Conservation (phyloP, 2,888 invertebrate species). For the Acronicta alni region DNA sequence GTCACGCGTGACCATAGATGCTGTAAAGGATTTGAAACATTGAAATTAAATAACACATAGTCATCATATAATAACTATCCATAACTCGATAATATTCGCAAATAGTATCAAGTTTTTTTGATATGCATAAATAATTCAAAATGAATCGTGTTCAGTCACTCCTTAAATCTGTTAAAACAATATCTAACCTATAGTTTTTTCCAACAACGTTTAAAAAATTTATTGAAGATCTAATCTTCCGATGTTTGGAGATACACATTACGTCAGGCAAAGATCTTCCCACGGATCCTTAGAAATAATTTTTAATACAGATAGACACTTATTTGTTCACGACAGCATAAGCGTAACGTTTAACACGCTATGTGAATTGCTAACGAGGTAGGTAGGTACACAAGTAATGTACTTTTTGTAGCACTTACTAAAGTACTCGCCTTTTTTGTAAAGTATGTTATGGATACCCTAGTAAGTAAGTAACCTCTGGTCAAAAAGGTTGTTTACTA, state of each 20-base stretch:
- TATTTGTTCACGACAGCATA: slow-evolving; percentile 1
- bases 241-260: slow-evolving; percentile 12
- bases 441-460: no score
- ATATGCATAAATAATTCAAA: slow-evolving; percentile 17
- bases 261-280: slow-evolving; percentile 18
- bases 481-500: no score
- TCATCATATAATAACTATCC: no score
- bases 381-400: not conserved
- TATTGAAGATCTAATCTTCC: slow-evolving; percentile 27
- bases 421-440: no score
- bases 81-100: no score
- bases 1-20: no score
- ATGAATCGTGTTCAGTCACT: slow-evolving; percentile 15
- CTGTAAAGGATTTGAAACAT: no score
- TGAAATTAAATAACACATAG: no score
- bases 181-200: no score
- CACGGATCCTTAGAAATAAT: slow-evolving; percentile 5
- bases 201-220: not conserved
- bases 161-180: slow-evolving; percentile 2
- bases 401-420: slow-evolving; percentile 23
- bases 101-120: no score
- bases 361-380: slow-evolving; percentile 38
- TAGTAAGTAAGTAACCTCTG: no score
- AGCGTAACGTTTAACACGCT: slow-evolving; percentile 26
- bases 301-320: not conserved